These are phyloP conservation scores for Macrosiphum euphorbiae DNA, from an alignment of 2,888 invertebrate species.

Conservation along the genomic window DNA sequence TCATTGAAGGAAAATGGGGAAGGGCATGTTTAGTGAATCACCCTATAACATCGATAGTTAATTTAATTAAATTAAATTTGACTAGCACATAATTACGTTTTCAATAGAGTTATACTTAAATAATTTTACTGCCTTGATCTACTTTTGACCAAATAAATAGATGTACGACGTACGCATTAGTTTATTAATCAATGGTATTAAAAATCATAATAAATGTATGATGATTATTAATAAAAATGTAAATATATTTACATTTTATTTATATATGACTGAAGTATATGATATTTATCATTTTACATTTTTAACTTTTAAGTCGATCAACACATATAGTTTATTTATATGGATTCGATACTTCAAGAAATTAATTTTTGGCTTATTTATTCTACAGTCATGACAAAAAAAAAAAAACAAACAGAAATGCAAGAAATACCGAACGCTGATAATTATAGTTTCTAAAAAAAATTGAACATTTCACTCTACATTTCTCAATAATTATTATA, in stretches of 20 bases:
- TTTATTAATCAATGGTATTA: not conserved
- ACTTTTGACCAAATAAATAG: slow-evolving; percentile 34
- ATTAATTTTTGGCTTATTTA: not conserved
- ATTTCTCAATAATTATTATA: not conserved
- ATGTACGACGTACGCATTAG: not conserved
- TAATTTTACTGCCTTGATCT: slow-evolving; percentile 25
- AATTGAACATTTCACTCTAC: not conserved
- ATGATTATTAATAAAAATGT: not conserved
- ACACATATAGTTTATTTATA: not conserved
- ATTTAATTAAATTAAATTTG: not conserved
- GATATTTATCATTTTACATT: not conserved
- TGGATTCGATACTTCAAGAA: not conserved
- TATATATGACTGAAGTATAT: not conserved
- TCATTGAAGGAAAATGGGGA: no score
- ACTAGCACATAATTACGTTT: no score
- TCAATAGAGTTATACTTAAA: not conserved
- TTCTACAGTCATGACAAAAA: not conserved
- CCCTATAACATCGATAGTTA: not conserved
- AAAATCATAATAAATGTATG: no score
- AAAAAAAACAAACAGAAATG: not conserved
- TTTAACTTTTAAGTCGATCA: not conserved
- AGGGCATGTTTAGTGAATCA: no score
- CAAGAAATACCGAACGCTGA: not conserved
- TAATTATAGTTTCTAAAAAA: no score
- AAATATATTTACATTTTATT: not conserved